Evolutionary conservation across 2,113 vertebrate species (phyloP).

Genomic region (Electrona antarctica): DNA sequence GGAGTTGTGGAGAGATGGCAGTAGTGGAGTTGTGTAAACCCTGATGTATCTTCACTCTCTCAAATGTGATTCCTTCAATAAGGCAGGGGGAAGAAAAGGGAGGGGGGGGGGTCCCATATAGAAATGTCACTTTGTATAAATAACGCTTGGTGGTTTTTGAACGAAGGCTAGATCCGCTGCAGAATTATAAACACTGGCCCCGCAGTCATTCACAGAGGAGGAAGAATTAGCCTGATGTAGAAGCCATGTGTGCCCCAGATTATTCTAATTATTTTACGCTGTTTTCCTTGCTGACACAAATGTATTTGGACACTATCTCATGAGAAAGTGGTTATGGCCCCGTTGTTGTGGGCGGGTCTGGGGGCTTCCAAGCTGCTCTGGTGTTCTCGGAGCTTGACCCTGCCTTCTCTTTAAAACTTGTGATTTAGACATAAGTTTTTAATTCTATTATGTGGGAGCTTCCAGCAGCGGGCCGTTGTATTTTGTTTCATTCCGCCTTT

Average conservation of each 20-base stretch:
- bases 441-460: slow-evolving; percentile 66
- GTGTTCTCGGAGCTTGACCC: slow-evolving; percentile 45
- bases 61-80: slow-evolving; percentile 36
- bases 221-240: slow-evolving; percentile 70
- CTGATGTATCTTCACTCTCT: slow-evolving; percentile 5
- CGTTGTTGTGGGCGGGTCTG: slow-evolving; percentile 45
- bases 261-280: slow-evolving; percentile 73
- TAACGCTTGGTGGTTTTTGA: slow-evolving; percentile 61
- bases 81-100: slow-evolving; percentile 4
- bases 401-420: slow-evolving; percentile 44
- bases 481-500: slow-evolving; percentile 68
- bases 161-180: slow-evolving; percentile 60
- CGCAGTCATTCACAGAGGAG: slow-evolving; percentile 57
- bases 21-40: slow-evolving; percentile 25
- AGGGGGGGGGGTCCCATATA: slow-evolving; percentile 50
- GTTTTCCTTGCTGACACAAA: slow-evolving; percentile 70
- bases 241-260: slow-evolving; percentile 75
- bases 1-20: slow-evolving; percentile 29
- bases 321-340: slow-evolving; percentile 58
- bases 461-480: slow-evolving; percentile 68
- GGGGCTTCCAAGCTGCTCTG: slow-evolving; percentile 44
- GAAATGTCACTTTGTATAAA: slow-evolving; percentile 73
- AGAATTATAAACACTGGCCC: slow-evolving; percentile 67
- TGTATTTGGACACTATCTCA: slow-evolving; percentile 74
- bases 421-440: slow-evolving; percentile 71